Base-by-base conservation (phyloP, 2,888 invertebrate genomes). In the Hyles lineata region DNA sequence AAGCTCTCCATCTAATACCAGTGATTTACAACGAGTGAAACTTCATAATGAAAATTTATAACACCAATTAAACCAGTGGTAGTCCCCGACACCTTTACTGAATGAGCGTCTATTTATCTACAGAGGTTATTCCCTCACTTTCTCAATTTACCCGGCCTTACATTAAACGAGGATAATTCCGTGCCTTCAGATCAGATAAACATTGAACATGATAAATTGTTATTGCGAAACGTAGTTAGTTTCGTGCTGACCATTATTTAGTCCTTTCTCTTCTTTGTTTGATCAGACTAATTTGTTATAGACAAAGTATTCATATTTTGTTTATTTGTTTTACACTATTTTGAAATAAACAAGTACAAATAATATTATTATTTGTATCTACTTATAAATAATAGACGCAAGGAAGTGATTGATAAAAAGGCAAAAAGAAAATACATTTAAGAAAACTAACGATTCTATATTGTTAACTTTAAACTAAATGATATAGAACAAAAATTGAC, bases 201-300 rank as follows among this genome's bases (percentile, higher is more conserved):
- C 78, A 77, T 90, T 89, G 87, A 85, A 83, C 78, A 77, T 90
- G 89, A 90, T 90, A 85, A 86, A 90, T 90, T 78, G 84, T 82
- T 85, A 84, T 86, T 82, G 81, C 84, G 74, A 81, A 81, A 82
- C 82, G 77, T 79, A 78, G 32, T 71, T 50, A 61, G 55, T 86
- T 85, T 86, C 85, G 74, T 80, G 80, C 78, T 82, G 78, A 80
- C 80, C 79, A 78, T 83, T 83, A 82, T 78, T 79, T 79, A 74
- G 80, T 83, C 86, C 88, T 89, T 89, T 89, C 89, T 87, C 88
- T 85, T 84, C 80, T 52, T 23, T 61, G 43, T n/a, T 67, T 67
- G 50, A 63, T 43, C 43, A 63, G 21, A 15, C 35, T 63, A n/a
- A 63, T 63, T 21, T 2, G 32, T 35, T 63, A 43, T 43, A 35